phyloP scores from a whole-genome alignment of 1,140 invertebrate species.

The Augochlora pura region DNA sequence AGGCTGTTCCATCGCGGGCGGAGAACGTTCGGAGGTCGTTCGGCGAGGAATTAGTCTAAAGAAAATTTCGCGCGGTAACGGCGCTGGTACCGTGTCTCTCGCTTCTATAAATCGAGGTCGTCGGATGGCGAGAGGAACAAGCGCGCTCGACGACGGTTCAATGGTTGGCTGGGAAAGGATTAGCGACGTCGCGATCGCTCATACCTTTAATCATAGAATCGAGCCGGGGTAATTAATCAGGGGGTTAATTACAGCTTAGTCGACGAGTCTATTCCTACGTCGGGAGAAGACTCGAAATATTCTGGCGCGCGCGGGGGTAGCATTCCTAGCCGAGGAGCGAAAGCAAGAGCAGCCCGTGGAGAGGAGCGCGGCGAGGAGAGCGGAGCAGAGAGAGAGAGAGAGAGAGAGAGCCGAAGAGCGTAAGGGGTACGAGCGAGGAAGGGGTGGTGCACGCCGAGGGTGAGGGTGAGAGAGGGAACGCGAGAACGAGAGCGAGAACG shows the following conservation, averaged over 20 bases:
- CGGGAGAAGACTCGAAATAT: constrained; percentile 58
- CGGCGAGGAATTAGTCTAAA: too few relatives aligned
- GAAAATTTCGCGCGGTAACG: too few relatives aligned
- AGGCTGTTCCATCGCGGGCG: too few relatives aligned
- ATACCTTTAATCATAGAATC: constrained; percentile 24
- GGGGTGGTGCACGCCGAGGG: neutral
- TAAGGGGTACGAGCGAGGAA: constrained; percentile 10
- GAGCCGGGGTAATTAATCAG: constrained; percentile 52
- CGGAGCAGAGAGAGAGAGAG: neutral
- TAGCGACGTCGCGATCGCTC: constrained; percentile 17
- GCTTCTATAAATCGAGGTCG: neutral
- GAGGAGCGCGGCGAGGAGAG: too few relatives aligned
- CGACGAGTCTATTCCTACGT: constrained; percentile 51
- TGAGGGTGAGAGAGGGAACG: constrained; percentile 9
- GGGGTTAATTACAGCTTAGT: constrained; percentile 54
- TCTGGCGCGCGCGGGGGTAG: constrained; percentile 42
- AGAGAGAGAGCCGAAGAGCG: neutral
- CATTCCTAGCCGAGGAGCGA: constrained; percentile 44
- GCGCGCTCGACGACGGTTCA: neutral
- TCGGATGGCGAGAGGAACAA: neutral
- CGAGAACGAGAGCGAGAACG: constrained; percentile 15
- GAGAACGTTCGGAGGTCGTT: too few relatives aligned
- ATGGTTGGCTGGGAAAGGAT: neutral
- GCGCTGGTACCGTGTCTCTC: too few relatives aligned
- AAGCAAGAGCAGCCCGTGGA: constrained; percentile 5